These are phyloP conservation scores for Chelon auratus DNA, from an alignment of 2,797 vertebrate genomes.

Conservation along the genomic window DNA sequence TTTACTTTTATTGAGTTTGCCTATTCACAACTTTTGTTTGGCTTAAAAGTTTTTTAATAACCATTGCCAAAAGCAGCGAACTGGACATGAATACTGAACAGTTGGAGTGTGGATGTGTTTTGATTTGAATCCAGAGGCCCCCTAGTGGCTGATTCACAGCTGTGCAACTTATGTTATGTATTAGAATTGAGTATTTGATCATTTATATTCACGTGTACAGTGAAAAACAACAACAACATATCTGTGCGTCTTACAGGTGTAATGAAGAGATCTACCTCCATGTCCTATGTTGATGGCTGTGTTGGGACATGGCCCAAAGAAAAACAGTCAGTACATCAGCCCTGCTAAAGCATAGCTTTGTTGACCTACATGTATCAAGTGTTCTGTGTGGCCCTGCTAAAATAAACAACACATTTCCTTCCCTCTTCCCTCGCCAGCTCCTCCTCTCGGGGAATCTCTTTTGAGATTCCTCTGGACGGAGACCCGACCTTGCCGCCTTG, in stretches of 20 bases:
- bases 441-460: conserved; percentile 93
- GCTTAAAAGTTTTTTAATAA: background rate
- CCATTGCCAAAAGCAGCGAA: background rate
- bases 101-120: background rate
- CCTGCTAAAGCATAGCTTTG: background rate
- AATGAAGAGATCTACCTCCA: conserved; percentile 93
- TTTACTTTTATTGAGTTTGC: no score
- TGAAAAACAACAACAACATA: background rate
- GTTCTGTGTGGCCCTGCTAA: background rate
- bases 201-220: background rate
- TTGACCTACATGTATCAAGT: background rate
- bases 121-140: conserved; percentile 42
- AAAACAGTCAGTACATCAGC: conserved; percentile 87
- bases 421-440: conserved; percentile 80
- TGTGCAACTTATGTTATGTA: background rate
- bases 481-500: conserved; percentile 78
- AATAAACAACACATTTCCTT: background rate
- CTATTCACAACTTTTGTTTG: background rate
- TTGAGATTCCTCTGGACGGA: conserved; percentile 96
- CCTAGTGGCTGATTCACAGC: conserved; percentile 51
- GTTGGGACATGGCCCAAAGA: conserved; percentile 98
- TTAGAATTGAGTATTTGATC: background rate
- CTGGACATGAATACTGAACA: background rate
- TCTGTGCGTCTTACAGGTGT: conserved; percentile 78
- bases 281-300: conserved; percentile 94